Base-by-base conservation (phyloP, 2,888 invertebrate genomes). In the Macrosiphum euphorbiae region DNA sequence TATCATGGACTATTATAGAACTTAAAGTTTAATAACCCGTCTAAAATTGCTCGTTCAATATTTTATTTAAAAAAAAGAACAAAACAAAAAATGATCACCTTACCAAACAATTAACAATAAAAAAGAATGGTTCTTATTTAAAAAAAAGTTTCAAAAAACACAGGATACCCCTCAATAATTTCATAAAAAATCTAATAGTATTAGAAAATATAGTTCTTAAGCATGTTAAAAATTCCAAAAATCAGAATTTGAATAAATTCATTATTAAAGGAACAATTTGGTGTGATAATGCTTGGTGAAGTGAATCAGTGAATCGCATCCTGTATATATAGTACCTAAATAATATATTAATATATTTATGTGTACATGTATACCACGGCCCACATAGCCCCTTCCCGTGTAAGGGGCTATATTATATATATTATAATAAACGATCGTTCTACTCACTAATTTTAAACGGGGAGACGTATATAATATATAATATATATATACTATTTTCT, bases 391-490 rank as follows among this genome's bases (percentile, higher is more conserved):
- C 13, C n/a, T 20, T 41, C 26, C 8, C 78, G 7, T 35, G 8
- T 55, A 55, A 55, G 20, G 35, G 24, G 8, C 35, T 8, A 13
- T 7, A n/a, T n/a, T 7, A n/a, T 67, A 35, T 78, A 35, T 78
- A 78, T 78, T 78, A 78, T 35, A 20, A 78, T 78, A 88, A 88
- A 88, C 41, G 26, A 88, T 41, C 88, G 20, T 16, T 24, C 28
- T 61, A 41, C 52, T 89, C 89, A 89, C 61, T 89, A 61, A 61
- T 61, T 89, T 88, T n/a, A 58, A 88, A 58, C 20, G 8, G 44
- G 47, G 26, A 89, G 44, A 26, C 35, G 35, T 78, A 35, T 78
- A 26, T 20, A 55, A 47, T 47, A 47, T 44, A n/a, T n/a, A n/a
- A n/a, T 52, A 55, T 55, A 16, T 52, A 35, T 35, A 89, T 5